phyloP scores from a whole-genome alignment of 2,888 invertebrate genomes.

The Mylabris sibirica region DNA sequence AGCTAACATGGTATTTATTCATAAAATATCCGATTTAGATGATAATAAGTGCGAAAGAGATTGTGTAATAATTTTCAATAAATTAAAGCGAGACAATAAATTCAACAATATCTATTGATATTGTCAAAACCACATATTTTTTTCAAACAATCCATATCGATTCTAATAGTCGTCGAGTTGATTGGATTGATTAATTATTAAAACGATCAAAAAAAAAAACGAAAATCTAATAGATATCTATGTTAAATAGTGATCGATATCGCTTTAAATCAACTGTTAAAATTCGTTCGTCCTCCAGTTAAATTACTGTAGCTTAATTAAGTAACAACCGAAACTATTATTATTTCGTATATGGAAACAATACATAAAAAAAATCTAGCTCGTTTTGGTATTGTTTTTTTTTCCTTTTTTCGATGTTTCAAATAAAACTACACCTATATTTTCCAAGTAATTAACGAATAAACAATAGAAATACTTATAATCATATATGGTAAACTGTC shows the following conservation, averaged over 20 bases:
- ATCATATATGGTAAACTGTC: background rate
- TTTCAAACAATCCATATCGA: too few relatives aligned
- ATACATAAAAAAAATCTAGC: background rate
- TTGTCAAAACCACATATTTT: slow-evolving; percentile 2
- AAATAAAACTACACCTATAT: background rate
- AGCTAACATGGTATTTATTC: too few relatives aligned
- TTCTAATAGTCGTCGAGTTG: slow-evolving; percentile 7
- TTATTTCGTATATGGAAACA: background rate
- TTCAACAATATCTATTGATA: too few relatives aligned
- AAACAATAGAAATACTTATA: background rate
- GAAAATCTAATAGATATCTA: background rate
- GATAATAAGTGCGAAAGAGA: background rate
- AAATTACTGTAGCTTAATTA: slow-evolving; percentile 23
- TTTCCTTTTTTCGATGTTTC: too few relatives aligned
- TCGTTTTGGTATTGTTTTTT: background rate
- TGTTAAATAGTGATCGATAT: slow-evolving; percentile 16
- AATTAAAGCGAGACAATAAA: background rate
- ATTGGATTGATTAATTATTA: slow-evolving; percentile 20
- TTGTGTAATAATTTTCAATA: slow-evolving; percentile 9
- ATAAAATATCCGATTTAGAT: background rate
- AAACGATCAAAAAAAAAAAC: slow-evolving; percentile 11
- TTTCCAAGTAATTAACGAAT: background rate
- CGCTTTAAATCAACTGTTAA: slow-evolving; percentile 16
- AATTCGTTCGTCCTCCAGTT: slow-evolving; percentile 8
- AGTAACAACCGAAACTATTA: background rate